phyloP scores from a whole-genome alignment of 2,113 vertebrate genomes.

The Cryptomyrus ogoouensis region DNA sequence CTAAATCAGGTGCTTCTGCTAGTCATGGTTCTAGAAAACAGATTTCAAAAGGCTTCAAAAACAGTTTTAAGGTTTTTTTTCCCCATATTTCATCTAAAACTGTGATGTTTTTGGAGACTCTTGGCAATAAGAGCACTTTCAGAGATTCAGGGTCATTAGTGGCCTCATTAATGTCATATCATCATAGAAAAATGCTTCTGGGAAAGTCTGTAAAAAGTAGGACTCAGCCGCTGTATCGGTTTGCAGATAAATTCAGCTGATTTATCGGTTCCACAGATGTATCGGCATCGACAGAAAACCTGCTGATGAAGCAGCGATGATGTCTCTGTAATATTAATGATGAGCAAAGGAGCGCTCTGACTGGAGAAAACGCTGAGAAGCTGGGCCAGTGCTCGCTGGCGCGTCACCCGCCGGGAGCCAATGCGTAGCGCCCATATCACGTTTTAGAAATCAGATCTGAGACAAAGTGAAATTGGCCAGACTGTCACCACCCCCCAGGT shows the following conservation, averaged over 20 bases:
- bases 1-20: neutral
- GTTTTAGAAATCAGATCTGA: neutral
- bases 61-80: neutral
- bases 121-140: neutral
- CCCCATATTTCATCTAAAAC: neutral
- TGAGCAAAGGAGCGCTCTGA: neutral
- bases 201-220: neutral
- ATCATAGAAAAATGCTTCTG: neutral
- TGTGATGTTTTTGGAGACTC: neutral
- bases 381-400: neutral
- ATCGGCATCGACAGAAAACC: neutral
- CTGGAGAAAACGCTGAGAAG: neutral
- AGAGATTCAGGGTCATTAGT: neutral
- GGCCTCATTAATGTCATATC: neutral
- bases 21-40: neutral
- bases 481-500: neutral
- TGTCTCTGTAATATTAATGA: neutral
- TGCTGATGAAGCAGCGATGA: neutral
- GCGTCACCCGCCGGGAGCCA: neutral
- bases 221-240: neutral
- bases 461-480: neutral
- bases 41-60: neutral
- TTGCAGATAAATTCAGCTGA: neutral
- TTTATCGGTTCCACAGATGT: neutral
- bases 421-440: neutral